Evolutionary conservation across 2,113 vertebrate genomes (phyloP), one percentile per base, ranked within the genome.

Genomic region (Desmodus rotundus): DNA sequence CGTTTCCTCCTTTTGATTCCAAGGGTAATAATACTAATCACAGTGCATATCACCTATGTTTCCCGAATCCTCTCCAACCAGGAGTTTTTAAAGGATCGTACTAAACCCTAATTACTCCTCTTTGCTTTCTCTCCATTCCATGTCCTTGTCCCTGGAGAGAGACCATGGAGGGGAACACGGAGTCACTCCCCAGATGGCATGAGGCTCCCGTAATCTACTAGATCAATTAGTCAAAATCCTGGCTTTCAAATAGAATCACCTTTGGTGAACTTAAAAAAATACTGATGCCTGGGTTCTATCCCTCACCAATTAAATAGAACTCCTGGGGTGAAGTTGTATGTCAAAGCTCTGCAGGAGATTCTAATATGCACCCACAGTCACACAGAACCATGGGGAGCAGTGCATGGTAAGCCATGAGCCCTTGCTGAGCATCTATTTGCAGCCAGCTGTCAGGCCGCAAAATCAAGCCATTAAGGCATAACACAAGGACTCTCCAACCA

Each of bases 221-320:
- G 43, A 50, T 52, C 54, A 38, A 15, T 89, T 95, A 54, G 74
- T 89, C 83, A 63, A 43, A 91, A 50, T 2, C 20, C 43, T 67
- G n/a, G 33, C 24, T 89, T 94, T 88, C 41, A 74, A 70, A 90
- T 36, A 91, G 50, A 95, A 82, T 73, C 50, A 50, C 24, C 56
- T 63, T 31, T 43, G 83, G 76, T 19, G 22, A 82, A 41, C 1
- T 82, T 67, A 16, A 16, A 63, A 67, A 89, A 43, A 33, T 28
- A 4, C 22, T 4, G 43, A 28, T 50, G 16, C 8, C n/a, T 84
- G 38, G 14, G 43, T 95, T 38, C 83, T 80, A 54, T 24, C 47
- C n/a, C 13, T 81, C 10, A 85, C 15, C 74, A 92, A 81, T 52
- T 70, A 81, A 87, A 70, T 70, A 19, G 43, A 74, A 83, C 50